Percentiles rank a stretch among this genome's conserved stretches.
Conservation (phyloP, 2,113 vertebrate genomes). For the Accipiter cooperii region DNA sequence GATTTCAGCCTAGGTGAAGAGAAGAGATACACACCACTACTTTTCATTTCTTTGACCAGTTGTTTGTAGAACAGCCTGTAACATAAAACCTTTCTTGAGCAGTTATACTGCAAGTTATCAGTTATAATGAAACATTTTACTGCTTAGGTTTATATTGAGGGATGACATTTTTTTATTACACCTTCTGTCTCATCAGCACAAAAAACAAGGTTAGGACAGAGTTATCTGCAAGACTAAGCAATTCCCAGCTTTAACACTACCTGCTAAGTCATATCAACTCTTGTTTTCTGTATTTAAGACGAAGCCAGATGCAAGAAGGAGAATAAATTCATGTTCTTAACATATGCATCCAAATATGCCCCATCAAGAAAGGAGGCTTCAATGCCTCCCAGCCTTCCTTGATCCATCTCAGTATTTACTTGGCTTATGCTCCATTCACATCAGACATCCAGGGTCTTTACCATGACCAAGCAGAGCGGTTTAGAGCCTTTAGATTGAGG, state of each 20-base stretch:
- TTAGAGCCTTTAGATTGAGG: background rate
- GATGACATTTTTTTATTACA: background rate
- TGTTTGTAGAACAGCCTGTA: background rate
- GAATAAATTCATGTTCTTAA: background rate
- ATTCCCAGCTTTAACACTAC: background rate
- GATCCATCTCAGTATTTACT: background rate
- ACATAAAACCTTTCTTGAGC: background rate
- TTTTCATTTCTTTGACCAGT: background rate
- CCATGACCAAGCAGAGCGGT: background rate
- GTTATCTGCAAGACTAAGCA: background rate
- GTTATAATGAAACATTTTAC: background rate
- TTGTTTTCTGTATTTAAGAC: background rate
- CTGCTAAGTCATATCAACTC: background rate
- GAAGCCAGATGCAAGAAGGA: background rate
- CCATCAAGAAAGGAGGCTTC: background rate
- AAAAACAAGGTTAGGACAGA: background rate
- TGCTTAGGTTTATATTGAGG: background rate
- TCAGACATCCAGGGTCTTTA: background rate
- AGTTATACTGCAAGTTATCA: background rate
- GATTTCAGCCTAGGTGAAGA: background rate
- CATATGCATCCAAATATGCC: fast-evolving
- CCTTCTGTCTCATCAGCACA: background rate
- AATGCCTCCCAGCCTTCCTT: background rate
- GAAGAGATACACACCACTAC: background rate
- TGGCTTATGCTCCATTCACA: background rate